Evolutionary conservation across 2,797 vertebrate genomes (phyloP).

Genomic region (Kryptopterus vitreolus): DNA sequence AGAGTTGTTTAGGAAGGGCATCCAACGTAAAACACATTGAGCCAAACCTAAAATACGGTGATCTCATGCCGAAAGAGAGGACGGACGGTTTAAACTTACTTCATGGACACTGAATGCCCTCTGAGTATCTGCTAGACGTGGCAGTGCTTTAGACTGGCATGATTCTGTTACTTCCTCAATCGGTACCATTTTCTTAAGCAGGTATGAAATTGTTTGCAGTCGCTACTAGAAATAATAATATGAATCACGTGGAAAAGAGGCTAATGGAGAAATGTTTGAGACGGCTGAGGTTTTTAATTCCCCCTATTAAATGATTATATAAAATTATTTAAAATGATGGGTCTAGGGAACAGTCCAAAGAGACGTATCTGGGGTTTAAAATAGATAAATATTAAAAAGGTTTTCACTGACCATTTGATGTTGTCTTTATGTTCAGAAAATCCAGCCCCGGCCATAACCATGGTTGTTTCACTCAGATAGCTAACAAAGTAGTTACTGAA

Average conservation of each 20-base stretch:
- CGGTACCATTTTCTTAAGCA: not conserved
- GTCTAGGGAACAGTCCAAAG: not conserved
- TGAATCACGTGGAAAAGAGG: not conserved
- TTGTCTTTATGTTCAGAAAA: slow-evolving; percentile 83
- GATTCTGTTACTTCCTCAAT: not conserved
- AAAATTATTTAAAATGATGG: not conserved
- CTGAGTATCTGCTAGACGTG: not conserved
- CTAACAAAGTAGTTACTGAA: slow-evolving; percentile 96
- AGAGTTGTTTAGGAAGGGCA: no score
- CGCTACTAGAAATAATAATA: no score
- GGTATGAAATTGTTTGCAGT: not conserved
- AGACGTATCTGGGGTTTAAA: not conserved
- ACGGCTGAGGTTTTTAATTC: not conserved
- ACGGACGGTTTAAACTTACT: no score
- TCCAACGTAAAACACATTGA: no score
- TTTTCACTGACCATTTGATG: slow-evolving; percentile 72
- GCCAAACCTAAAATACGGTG: no score
- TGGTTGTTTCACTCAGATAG: slow-evolving; percentile 86
- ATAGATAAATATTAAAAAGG: not conserved
- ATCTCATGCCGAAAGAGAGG: no score
- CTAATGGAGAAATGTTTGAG: not conserved
- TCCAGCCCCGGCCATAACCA: slow-evolving; percentile 81
- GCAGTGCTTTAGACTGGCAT: not conserved
- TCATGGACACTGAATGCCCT: not conserved
- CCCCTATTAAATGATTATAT: not conserved